Percentiles rank a stretch among this genome's conserved stretches.
Conservation (phyloP, 2,113 vertebrate species). For the Heloderma charlesbogerti region DNA sequence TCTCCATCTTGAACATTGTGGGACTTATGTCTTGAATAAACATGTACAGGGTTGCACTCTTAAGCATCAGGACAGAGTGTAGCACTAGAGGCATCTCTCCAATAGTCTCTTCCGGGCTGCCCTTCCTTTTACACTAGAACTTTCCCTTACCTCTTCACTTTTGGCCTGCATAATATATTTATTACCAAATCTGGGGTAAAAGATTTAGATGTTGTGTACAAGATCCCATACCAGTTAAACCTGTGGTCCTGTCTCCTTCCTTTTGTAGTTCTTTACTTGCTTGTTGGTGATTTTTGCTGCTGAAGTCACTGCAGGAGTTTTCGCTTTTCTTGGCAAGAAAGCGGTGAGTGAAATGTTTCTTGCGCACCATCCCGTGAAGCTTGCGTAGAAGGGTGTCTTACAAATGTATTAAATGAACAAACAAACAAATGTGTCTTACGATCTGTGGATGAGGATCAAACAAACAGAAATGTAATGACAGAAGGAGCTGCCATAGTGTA, state of each 20-base stretch:
- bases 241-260: slow-evolving; percentile 52
- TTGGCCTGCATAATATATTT: not conserved
- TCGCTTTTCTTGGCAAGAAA: slow-evolving; percentile 94
- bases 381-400: not conserved
- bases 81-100: not conserved
- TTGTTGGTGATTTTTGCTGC: slow-evolving; percentile 96
- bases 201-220: slow-evolving; percentile 11
- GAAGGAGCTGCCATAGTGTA: not conserved
- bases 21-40: not conserved
- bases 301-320: slow-evolving; percentile 94
- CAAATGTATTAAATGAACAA: not conserved
- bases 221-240: slow-evolving; percentile 15
- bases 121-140: not conserved
- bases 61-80: not conserved
- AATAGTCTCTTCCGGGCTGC: not conserved
- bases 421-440: not conserved
- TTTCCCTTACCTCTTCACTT: not conserved
- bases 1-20: not conserved
- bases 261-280: slow-evolving; percentile 92
- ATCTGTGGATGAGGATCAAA: not conserved
- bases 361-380: not conserved
- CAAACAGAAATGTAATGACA: not conserved
- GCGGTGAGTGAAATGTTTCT: slow-evolving; percentile 79
- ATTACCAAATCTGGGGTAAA: slow-evolving; percentile 2
- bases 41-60: not conserved